Percentiles rank a stretch among this genome's conserved stretches.
These are phyloP conservation scores for Sebastes matsubarae DNA, from an alignment of 2,797 vertebrate genomes.

Conservation along the genomic window DNA sequence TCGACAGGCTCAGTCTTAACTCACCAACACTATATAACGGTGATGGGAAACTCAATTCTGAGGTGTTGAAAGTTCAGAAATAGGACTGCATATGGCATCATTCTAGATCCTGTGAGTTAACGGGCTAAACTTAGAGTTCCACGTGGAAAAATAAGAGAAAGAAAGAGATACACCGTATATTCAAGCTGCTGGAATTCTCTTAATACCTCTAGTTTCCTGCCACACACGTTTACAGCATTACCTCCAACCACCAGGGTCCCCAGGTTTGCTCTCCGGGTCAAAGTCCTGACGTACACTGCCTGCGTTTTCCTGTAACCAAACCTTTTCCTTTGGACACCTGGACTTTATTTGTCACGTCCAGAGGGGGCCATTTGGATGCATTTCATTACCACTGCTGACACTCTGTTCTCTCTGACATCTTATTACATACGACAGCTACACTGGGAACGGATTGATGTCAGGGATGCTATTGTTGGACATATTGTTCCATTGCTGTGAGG, in stretches of 20 bases:
- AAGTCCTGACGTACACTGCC: conserved; percentile 42
- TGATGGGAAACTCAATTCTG: conserved; percentile 6
- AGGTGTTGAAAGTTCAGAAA: conserved; percentile 13
- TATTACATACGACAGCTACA: conserved; percentile 1
- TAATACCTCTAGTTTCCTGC: conserved; percentile 44
- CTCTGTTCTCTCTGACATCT: background rate
- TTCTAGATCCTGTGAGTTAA: background rate
- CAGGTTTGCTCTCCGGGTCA: conserved; percentile 60
- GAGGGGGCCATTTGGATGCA: conserved; percentile 49
- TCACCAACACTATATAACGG: background rate
- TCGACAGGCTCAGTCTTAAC: conserved; percentile 18
- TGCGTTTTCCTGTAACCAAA: conserved; percentile 45
- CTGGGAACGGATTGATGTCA: background rate
- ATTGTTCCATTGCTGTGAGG: background rate
- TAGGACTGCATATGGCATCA: background rate
- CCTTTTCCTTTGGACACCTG: conserved; percentile 65
- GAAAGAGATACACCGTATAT: background rate
- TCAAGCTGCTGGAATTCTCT: background rate
- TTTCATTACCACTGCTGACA: conserved; percentile 35
- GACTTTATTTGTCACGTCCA: conserved; percentile 48
- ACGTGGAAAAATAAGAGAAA: background rate
- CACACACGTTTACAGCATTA: background rate
- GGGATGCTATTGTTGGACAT: conserved; percentile 3
- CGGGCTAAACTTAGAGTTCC: background rate
- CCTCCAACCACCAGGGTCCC: conserved; percentile 28